Percentiles rank a stretch among this genome's conserved stretches.
Evolutionary conservation across 2,113 vertebrate species (phyloP).

Genomic region (Varanus salvator): DNA sequence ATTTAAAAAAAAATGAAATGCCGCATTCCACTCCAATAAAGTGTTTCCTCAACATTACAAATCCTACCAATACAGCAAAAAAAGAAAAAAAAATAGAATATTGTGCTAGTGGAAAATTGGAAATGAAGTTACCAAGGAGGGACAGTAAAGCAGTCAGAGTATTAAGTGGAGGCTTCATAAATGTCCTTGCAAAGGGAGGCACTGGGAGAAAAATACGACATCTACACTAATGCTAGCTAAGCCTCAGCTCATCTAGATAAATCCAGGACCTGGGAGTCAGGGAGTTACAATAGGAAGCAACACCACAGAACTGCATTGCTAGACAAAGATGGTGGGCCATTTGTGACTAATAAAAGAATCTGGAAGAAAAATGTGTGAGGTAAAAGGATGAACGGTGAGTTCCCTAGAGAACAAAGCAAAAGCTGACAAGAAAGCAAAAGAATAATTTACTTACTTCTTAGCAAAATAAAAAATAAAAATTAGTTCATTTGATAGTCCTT

Average conservation of each 20-base stretch:
- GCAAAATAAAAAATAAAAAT: too few species aligned
- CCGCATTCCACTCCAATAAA: constrained; percentile 13
- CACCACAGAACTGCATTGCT: constrained; percentile 20
- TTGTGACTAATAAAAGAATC: constrained; percentile 34
- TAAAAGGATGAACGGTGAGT: background rate
- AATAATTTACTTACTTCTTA: background rate
- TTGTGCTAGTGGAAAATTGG: constrained; percentile 38
- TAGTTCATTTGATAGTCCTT: background rate
- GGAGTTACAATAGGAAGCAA: constrained; percentile 42
- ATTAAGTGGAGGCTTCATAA: constrained; percentile 53
- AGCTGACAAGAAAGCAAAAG: background rate
- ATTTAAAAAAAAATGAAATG: constrained; percentile 33
- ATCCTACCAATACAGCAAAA: constrained; percentile 19
- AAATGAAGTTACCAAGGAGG: constrained; percentile 39
- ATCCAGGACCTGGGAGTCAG: constrained; percentile 17
- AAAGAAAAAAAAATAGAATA: constrained; percentile 39
- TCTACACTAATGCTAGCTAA: constrained; percentile 35
- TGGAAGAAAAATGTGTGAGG: background rate
- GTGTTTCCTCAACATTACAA: constrained; percentile 19
- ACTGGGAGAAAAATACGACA: constrained; percentile 37
- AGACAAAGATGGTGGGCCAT: constrained; percentile 35
- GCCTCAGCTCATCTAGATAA: constrained; percentile 47
- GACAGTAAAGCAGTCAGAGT: constrained; percentile 34
- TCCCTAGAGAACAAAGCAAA: background rate
- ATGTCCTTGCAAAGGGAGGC: constrained; percentile 21